These are phyloP conservation scores for Lasius fuliginosus DNA, from an alignment of 2,888 invertebrate genomes.

Conservation along the genomic window DNA sequence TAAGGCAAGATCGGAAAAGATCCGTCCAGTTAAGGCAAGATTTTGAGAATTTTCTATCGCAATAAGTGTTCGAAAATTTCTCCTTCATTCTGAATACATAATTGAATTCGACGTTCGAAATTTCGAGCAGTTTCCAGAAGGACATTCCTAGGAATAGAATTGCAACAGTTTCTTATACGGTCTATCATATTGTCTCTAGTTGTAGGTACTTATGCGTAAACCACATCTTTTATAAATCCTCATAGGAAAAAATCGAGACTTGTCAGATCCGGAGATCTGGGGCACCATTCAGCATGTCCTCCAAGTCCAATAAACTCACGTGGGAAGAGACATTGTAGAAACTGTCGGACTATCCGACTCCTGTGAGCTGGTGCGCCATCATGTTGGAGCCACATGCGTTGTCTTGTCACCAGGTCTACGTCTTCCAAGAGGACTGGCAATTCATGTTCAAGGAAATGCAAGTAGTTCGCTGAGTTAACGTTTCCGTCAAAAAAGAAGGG, in stretches of 20 bases:
- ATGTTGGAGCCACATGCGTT: too few relatives aligned
- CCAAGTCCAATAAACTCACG: slow-evolving; percentile 5
- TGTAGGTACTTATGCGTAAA: not conserved
- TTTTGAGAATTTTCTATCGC: not conserved
- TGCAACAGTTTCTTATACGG: not conserved
- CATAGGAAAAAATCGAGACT: not conserved
- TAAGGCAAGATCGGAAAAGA: not conserved
- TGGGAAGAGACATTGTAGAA: not conserved
- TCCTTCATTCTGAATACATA: not conserved
- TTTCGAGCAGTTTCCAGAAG: slow-evolving; percentile 1
- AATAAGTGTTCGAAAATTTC: not conserved
- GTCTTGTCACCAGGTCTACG: too few relatives aligned
- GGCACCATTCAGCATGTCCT: not conserved
- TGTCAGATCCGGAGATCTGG: not conserved
- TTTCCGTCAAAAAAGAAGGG: not conserved
- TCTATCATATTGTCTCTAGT: not conserved
- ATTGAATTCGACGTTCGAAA: not conserved
- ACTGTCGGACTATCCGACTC: too few relatives aligned
- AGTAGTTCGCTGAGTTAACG: slow-evolving; percentile 7
- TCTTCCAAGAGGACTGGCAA: not conserved
- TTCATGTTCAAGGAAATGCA: slow-evolving; percentile 1
- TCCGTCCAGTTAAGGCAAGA: not conserved
- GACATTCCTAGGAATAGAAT: slow-evolving; percentile 2
- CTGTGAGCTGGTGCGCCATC: too few relatives aligned
- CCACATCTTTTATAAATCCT: not conserved